Evolutionary conservation across 2,888 invertebrate species (phyloP), one percentile per base, ranked within the genome.

Genomic region (Choristoneura rosaceana): DNA sequence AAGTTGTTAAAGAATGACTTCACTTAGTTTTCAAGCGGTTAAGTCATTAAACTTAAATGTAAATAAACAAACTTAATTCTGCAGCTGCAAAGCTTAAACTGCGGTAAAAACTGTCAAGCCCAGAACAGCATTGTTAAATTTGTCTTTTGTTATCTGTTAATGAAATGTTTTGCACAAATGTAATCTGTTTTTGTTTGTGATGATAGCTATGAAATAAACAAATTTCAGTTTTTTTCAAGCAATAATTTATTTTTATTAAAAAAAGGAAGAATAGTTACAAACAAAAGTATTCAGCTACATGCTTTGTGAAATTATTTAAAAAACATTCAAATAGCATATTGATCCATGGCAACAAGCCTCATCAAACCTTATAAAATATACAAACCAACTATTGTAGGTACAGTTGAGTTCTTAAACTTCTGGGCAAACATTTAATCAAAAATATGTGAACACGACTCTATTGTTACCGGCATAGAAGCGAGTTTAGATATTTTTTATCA

Each of bases 31-130:
- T n/a, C 65, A 33, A 62, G 43, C 9, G 25, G 62, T 52, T 55
- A 55, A 55, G 65, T 55, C 65, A 65, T 65, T 25, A 17, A 55
- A 52, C 64, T 64, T 52, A 15, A 15, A 52, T 10, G n/a, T 64
- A 38, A 15, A 15, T 52, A 66, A 55, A 41, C 52, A 41, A 41
- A 41, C 2, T 14, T 14, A 55, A 62, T 2, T n/a, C 34, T 59
- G 59, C n/a, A 59, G 10, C 59, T 59, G 59, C 0, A 14, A 38
- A 59, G 5, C 17, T 59, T 34, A 43, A 15, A 41, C 17, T 14
- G 5, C 17, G 4, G 4, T n/a, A 55, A 43, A 3, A 25, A 25
- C 2, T 25, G 2, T 25, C 2, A 25, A 25, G 25, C 25, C 25
- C 25, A 25, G 25, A 62, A 43, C 33, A 8, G 59, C 33, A 60